A percentile compares a stretch with the other conserved stretches of the same genome.
These are phyloP conservation scores for Cryptocephalus moraei DNA, from an alignment of 2,888 invertebrate genomes.

Conservation along the genomic window DNA sequence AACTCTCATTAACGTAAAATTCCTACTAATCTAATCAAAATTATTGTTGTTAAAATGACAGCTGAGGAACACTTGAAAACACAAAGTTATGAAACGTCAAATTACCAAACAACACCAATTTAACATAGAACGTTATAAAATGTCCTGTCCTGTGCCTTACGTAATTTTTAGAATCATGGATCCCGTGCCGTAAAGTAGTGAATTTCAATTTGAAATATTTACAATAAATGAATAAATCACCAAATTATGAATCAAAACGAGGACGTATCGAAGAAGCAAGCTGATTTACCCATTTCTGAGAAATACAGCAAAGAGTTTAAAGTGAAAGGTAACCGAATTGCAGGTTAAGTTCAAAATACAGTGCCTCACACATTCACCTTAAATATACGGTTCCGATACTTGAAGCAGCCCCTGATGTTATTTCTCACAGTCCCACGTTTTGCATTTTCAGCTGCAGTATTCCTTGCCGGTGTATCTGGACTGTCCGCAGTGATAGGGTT, in stretches of 20 bases:
- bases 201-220: background rate
- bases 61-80: conserved; percentile 13
- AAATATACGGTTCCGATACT: no score
- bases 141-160: no score
- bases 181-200: background rate
- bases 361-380: no score
- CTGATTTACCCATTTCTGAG: background rate
- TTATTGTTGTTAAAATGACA: conserved; percentile 20
- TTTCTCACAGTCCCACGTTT: no score
- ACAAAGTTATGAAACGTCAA: no score
- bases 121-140: no score
- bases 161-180: background rate
- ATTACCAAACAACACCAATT: no score
- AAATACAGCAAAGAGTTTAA: conserved; percentile 9
- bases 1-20: conserved; percentile 12
- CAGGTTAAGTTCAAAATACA: no score
- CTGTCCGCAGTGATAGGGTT: conserved; percentile 75
- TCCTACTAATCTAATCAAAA: conserved; percentile 21
- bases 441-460: conserved; percentile 52
- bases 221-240: background rate
- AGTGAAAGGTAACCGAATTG: conserved; percentile 12
- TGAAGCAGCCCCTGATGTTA: no score
- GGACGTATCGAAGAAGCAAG: background rate
- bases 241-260: background rate
- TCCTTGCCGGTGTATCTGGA: conserved; percentile 63